Percentiles rank a stretch among this genome's conserved stretches.
Evolutionary conservation across 1,140 invertebrate genomes (phyloP).

Genomic region (Drosophila oshimai): DNA sequence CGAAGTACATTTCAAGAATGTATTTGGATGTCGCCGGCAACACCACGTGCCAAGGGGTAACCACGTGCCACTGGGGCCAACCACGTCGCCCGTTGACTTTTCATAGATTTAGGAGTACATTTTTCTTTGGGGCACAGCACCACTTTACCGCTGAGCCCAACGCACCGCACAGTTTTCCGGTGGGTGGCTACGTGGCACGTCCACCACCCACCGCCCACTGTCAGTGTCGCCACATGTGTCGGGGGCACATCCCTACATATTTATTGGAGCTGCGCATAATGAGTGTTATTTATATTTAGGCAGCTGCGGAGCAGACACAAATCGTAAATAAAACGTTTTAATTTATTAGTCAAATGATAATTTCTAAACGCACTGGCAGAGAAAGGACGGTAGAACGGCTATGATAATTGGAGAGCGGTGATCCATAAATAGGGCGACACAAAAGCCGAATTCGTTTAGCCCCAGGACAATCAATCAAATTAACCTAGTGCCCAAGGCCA

Average conservation of each 20-base stretch:
- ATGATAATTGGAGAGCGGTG: neutral
- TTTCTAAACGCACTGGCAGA: neutral
- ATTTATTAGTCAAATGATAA: slow-evolving; percentile 52
- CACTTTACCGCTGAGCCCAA: slow-evolving; percentile 22
- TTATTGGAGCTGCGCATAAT: slow-evolving; percentile 66
- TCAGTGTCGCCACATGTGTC: slow-evolving; percentile 45
- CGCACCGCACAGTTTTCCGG: neutral
- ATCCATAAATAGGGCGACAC: neutral
- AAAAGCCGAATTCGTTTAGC: slow-evolving; percentile 1
- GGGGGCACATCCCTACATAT: slow-evolving; percentile 40
- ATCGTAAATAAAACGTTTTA: slow-evolving; percentile 52
- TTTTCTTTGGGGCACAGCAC: slow-evolving; percentile 48
- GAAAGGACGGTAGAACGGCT: neutral
- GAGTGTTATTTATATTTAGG: slow-evolving; percentile 72
- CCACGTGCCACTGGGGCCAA: slow-evolving; percentile 43
- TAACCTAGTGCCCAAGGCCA: slow-evolving; percentile 28
- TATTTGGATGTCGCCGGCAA: slow-evolving; percentile 23
- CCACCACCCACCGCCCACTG: slow-evolving; percentile 12
- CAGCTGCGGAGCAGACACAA: slow-evolving; percentile 52
- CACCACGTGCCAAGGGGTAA: slow-evolving; percentile 52
- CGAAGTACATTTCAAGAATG: slow-evolving; percentile 17
- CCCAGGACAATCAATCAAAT: slow-evolving; percentile 51
- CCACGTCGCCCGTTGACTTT: slow-evolving; percentile 70
- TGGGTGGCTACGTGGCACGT: slow-evolving; percentile 48
- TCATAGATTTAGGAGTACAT: slow-evolving; percentile 77